Evolutionary conservation across 2,797 vertebrate genomes (phyloP).

Genomic region (Sciaenops ocellatus): DNA sequence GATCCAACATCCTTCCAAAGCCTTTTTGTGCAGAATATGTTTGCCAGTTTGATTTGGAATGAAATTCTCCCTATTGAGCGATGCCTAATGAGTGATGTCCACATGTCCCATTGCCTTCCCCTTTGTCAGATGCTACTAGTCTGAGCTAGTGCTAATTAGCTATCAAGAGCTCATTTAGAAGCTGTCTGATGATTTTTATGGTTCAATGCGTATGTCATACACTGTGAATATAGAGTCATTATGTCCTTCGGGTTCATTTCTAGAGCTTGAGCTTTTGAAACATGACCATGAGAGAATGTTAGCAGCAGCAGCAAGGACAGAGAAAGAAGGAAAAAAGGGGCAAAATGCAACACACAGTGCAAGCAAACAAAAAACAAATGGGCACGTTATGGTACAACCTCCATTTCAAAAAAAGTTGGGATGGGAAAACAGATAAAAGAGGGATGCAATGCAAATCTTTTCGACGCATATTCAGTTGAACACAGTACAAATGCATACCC

Average conservation of each 20-base stretch:
- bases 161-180: slow-evolving; percentile 45
- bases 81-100: slow-evolving; percentile 45
- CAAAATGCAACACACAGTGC: neutral
- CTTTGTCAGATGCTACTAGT: slow-evolving; percentile 19
- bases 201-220: slow-evolving; percentile 21
- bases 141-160: slow-evolving; percentile 39
- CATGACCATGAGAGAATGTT: neutral
- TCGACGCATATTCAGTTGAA: too few relatives aligned
- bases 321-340: neutral
- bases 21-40: slow-evolving; percentile 9
- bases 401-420: too few relatives aligned
- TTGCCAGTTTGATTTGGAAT: slow-evolving; percentile 51
- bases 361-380: neutral
- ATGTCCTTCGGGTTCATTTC: neutral
- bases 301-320: neutral
- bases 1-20: slow-evolving; percentile 6
- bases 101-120: slow-evolving; percentile 31
- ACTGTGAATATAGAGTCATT: slow-evolving; percentile 3
- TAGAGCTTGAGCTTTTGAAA: neutral
- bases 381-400: neutral
- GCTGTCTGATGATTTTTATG: slow-evolving; percentile 21
- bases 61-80: slow-evolving; percentile 2
- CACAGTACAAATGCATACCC: neutral
- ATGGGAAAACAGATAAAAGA: too few relatives aligned
- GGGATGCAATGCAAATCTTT: too few relatives aligned